Percentiles rank a stretch among this genome's conserved stretches.
Conservation (phyloP, 1,140 invertebrate species). For the Papilio polytes region DNA sequence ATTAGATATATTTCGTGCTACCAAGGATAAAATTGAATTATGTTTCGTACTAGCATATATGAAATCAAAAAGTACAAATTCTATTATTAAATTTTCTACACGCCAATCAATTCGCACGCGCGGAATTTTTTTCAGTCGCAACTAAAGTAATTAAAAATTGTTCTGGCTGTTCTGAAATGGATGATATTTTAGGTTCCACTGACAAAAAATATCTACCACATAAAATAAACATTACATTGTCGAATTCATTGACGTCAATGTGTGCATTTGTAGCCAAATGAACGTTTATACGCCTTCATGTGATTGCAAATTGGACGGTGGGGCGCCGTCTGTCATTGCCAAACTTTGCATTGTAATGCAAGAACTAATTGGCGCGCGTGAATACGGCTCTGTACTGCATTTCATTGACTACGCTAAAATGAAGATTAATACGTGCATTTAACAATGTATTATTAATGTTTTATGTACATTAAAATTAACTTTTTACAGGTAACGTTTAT, state of each 20-base stretch:
- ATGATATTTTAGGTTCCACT: background rate
- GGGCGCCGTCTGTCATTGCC: slow-evolving; percentile 49
- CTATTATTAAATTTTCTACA: slow-evolving; percentile 4
- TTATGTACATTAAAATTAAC: background rate
- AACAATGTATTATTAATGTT: background rate
- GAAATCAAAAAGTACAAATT: background rate
- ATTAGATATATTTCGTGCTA: no score
- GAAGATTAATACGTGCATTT: background rate
- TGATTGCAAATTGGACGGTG: slow-evolving; percentile 52
- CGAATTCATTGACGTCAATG: background rate
- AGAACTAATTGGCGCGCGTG: slow-evolving; percentile 30
- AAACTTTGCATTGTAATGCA: slow-evolving; percentile 47
- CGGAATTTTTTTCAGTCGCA: background rate
- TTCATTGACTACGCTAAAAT: background rate
- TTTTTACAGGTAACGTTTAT: no score
- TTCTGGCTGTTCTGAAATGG: background rate
- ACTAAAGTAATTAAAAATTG: background rate
- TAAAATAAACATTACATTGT: no score
- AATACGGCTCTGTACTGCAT: background rate
- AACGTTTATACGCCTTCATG: slow-evolving; percentile 49
- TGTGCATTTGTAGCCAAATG: slow-evolving; percentile 38
- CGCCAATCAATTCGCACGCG: background rate
- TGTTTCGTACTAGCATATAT: background rate
- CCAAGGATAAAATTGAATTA: background rate
- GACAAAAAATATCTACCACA: no score